phyloP scores from a whole-genome alignment of 1,140 invertebrate genomes.

The Hormaphis cornu region DNA sequence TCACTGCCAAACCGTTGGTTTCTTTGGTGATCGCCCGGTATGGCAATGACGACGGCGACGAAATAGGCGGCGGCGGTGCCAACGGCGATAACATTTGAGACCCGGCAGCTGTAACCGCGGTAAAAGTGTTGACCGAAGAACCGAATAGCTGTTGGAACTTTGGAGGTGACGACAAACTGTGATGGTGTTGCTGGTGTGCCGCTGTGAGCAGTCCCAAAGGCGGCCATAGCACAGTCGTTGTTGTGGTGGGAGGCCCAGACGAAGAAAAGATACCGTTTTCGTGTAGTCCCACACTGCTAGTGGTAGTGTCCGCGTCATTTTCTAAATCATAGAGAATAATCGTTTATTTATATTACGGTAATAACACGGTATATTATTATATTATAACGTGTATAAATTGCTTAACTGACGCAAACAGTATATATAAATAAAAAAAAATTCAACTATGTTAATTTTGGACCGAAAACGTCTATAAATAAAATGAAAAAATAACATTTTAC shows the following conservation, averaged over 20 bases:
- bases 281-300: neutral
- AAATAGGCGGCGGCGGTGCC: neutral
- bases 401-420: no score
- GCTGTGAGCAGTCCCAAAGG: neutral
- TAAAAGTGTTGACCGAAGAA: neutral
- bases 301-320: constrained; percentile 4
- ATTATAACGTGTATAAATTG: no score
- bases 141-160: constrained; percentile 12
- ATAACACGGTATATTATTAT: no score
- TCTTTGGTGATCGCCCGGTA: neutral
- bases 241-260: neutral
- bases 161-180: constrained; percentile 2
- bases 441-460: no score
- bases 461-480: neutral
- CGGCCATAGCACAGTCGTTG: constrained; percentile 3
- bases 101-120: neutral
- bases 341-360: no score
- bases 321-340: neutral
- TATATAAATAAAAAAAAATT: no score
- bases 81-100: neutral
- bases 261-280: neutral
- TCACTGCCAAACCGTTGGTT: neutral
- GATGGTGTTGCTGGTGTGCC: neutral
- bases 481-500: neutral
- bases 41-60: neutral